Evolutionary conservation across 2,888 invertebrate species (phyloP).

Genomic region (Tenthredo mesomela): DNA sequence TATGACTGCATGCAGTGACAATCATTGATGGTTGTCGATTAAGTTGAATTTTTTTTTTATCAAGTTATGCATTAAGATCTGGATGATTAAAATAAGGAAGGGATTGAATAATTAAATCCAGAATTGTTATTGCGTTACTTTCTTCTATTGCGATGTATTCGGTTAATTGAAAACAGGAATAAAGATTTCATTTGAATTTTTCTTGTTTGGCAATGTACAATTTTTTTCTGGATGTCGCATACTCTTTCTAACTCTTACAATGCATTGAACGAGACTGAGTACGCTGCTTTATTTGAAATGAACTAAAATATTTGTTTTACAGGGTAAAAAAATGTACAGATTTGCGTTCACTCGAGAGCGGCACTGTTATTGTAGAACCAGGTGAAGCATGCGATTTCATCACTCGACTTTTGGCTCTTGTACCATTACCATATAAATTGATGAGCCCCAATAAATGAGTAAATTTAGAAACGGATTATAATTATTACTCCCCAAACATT

Average conservation of each 20-base stretch:
- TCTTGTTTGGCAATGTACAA: background rate
- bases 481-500: too few species aligned
- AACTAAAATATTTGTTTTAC: background rate
- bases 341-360: background rate
- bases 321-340: constrained; percentile 14
- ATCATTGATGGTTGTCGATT: constrained; percentile 7
- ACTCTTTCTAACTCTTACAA: background rate
- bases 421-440: too few species aligned
- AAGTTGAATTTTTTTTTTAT: background rate
- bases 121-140: constrained; percentile 9
- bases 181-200: background rate
- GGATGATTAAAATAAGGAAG: constrained; percentile 3
- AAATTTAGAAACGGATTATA: too few species aligned
- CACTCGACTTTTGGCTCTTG: too few species aligned
- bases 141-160: constrained; percentile 23
- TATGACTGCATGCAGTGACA: too few species aligned
- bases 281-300: constrained; percentile 12
- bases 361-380: too few species aligned
- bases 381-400: too few species aligned
- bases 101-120: background rate
- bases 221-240: background rate
- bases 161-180: background rate
- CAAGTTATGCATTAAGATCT: constrained; percentile 5
- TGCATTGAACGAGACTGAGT: background rate
- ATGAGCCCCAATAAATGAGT: too few species aligned